phyloP scores from a whole-genome alignment of 2,888 invertebrate genomes.

The Scrobipalpa atriplicella region DNA sequence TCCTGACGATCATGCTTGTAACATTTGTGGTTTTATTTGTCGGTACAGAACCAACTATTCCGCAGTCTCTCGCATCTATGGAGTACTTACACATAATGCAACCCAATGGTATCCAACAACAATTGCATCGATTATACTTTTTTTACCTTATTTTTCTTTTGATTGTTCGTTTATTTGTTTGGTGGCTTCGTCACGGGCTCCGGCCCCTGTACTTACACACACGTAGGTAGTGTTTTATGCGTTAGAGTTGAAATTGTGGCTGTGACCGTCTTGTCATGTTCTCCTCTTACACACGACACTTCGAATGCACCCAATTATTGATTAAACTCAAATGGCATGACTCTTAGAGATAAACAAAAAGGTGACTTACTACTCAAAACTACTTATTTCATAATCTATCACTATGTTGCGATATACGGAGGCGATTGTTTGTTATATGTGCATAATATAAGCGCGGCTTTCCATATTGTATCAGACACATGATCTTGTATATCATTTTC shows the following conservation, averaged over 20 bases:
- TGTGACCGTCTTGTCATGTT: constrained; percentile 71
- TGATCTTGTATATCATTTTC: constrained; percentile 51
- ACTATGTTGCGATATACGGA: constrained; percentile 57
- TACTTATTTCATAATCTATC: constrained; percentile 72
- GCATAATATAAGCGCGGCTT: constrained; percentile 70
- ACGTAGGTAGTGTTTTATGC: constrained; percentile 54
- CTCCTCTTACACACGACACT: constrained; percentile 52
- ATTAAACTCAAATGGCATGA: constrained; percentile 61
- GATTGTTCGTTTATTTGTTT: constrained; percentile 40
- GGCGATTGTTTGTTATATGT: constrained; percentile 64
- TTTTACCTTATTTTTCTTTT: constrained; percentile 48
- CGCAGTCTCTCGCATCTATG: constrained; percentile 80
- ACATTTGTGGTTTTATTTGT: constrained; percentile 77
- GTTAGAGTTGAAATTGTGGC: constrained; percentile 75
- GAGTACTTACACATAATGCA: constrained; percentile 81
- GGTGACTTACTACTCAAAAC: constrained; percentile 90
- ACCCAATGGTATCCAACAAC: constrained; percentile 78
- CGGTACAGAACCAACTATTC: constrained; percentile 79
- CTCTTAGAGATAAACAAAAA: constrained; percentile 66
- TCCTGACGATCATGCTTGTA: constrained; percentile 67
- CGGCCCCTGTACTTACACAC: constrained; percentile 47
- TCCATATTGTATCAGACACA: constrained; percentile 64
- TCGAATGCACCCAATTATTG: constrained; percentile 48
- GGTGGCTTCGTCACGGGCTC: constrained; percentile 53
- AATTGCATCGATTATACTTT: constrained; percentile 66